Percentiles rank a stretch among this genome's conserved stretches.
Conservation (phyloP, 2,888 invertebrate species). For the Chydorus sphaericus region DNA sequence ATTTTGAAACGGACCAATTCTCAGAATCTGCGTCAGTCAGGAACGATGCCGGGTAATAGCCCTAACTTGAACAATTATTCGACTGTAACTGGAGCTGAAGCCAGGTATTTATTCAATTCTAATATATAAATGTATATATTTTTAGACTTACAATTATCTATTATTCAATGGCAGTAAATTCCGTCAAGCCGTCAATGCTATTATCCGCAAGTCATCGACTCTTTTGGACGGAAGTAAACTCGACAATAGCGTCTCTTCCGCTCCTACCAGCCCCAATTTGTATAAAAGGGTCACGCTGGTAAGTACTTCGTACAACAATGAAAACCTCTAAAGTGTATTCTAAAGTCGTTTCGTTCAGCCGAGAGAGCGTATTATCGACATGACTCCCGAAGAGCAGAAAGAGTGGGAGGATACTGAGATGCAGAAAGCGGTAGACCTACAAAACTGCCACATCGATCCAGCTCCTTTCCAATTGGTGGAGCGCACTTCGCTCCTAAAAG, state of each 20-base stretch:
- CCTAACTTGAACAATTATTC: conserved; percentile 41
- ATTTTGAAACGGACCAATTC: conserved; percentile 89
- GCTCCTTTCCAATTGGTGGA: conserved; percentile 38
- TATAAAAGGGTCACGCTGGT: conserved; percentile 55
- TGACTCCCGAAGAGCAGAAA: conserved; percentile 28
- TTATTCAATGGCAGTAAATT: too few relatives aligned
- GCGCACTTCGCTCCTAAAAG: conserved; percentile 31
- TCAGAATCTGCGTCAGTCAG: conserved; percentile 41
- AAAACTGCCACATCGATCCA: conserved; percentile 30
- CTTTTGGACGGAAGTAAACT: conserved; percentile 48
- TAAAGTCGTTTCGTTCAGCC: conserved; percentile 40
- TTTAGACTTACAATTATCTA: neutral
- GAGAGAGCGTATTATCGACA: conserved; percentile 31
- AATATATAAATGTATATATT: neutral
- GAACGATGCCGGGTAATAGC: conserved; percentile 36
- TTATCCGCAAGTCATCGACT: conserved; percentile 72
- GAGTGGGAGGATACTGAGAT: conserved; percentile 34
- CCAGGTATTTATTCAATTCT: conserved; percentile 34
- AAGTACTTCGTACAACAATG: neutral
- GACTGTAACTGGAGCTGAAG: conserved; percentile 78
- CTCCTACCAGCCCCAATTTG: conserved; percentile 48
- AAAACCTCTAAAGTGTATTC: neutral
- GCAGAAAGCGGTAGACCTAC: conserved; percentile 23
- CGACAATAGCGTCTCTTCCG: conserved; percentile 15
- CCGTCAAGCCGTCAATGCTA: conserved; percentile 75